Evolutionary conservation across 1,140 invertebrate genomes (phyloP).

Genomic region (Macrosteles quadrilineatus): DNA sequence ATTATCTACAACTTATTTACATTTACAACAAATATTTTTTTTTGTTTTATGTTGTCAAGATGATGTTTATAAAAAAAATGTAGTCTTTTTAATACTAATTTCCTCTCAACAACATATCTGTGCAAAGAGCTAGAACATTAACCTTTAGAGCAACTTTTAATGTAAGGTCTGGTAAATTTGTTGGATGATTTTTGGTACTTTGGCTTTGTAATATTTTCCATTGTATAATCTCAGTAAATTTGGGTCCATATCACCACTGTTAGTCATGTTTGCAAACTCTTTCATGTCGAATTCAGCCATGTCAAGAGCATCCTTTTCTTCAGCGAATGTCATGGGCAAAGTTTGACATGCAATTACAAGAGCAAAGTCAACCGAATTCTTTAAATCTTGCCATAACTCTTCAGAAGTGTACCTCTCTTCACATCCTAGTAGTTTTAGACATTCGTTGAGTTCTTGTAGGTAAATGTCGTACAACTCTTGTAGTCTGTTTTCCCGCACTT

Average conservation of each 20-base stretch:
- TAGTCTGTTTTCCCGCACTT: conserved; percentile 45
- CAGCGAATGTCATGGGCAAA: not conserved
- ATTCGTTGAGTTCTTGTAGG: conserved; percentile 9
- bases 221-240: too few relatives aligned
- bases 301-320: not conserved
- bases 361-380: not conserved
- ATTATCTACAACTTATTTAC: too few relatives aligned
- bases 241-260: too few relatives aligned
- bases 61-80: too few relatives aligned
- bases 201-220: too few relatives aligned
- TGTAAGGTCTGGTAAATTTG: not conserved
- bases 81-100: too few relatives aligned
- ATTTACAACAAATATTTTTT: too few relatives aligned
- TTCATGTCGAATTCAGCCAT: not conserved
- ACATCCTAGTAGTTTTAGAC: not conserved
- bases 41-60: too few relatives aligned
- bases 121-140: too few relatives aligned
- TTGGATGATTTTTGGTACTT: too few relatives aligned
- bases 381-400: not conserved
- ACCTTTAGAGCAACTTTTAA: too few relatives aligned
- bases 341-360: not conserved
- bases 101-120: too few relatives aligned
- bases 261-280: not conserved
- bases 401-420: not conserved
- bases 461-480: conserved; percentile 26